These are phyloP conservation scores for Parthenolecanium corni DNA, from an alignment of 2,888 invertebrate species.

Conservation along the genomic window DNA sequence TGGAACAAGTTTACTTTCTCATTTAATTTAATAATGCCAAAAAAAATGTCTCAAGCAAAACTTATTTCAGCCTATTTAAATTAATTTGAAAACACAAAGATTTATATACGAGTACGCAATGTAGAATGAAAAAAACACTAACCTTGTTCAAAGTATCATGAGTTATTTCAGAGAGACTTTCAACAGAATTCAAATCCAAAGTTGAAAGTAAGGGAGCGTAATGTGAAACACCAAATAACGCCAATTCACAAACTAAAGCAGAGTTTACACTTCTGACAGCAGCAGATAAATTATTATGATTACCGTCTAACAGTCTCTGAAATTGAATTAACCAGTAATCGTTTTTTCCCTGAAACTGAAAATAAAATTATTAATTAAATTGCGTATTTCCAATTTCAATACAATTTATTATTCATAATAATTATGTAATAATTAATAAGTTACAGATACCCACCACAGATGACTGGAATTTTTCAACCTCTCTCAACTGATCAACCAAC, in stretches of 20 bases:
- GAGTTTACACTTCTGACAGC: conserved; percentile 54
- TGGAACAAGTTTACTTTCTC: too few species aligned
- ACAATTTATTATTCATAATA: too few species aligned
- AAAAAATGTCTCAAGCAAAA: too few species aligned
- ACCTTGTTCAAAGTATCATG: conserved; percentile 11
- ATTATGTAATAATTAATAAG: too few species aligned
- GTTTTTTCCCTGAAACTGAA: conserved; percentile 32
- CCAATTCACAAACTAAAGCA: conserved; percentile 52
- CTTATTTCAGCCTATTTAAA: too few species aligned
- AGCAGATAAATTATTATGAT: conserved; percentile 54
- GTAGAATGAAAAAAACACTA: neutral
- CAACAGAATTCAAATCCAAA: conserved; percentile 34
- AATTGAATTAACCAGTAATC: conserved; percentile 68
- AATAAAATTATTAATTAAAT: neutral
- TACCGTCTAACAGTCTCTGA: conserved; percentile 64
- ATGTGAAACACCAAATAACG: conserved; percentile 60
- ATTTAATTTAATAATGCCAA: too few species aligned
- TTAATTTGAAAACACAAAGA: too few species aligned
- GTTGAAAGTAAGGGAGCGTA: conserved; percentile 59
- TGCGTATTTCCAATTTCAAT: too few species aligned
- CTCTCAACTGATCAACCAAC: conserved; percentile 53
- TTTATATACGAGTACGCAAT: too few species aligned
- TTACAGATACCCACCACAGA: too few species aligned
- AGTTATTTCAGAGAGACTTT: conserved; percentile 3
- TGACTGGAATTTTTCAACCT: conserved; percentile 48